phyloP scores from a whole-genome alignment of 2,113 vertebrate genomes.

The Alethe castanea region DNA sequence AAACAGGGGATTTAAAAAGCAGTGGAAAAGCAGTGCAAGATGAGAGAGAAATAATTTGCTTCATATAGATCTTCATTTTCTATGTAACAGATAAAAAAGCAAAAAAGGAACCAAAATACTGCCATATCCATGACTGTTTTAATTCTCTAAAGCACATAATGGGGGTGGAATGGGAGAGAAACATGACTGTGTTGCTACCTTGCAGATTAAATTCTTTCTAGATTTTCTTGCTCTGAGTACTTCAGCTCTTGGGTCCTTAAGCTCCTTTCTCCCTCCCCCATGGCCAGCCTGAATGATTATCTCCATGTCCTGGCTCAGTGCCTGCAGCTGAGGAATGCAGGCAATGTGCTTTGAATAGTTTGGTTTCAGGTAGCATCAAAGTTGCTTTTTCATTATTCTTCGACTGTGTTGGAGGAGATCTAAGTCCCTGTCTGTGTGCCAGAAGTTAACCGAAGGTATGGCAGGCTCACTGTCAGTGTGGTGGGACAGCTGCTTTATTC shows the following conservation, averaged over 20 bases:
- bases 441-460: not conserved
- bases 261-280: constrained; percentile 26
- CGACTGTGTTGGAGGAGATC: constrained; percentile 37
- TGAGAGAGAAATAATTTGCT: not conserved
- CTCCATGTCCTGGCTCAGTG: constrained; percentile 27
- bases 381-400: constrained; percentile 57
- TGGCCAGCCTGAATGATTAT: not conserved
- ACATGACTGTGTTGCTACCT: not conserved
- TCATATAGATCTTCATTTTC: not conserved
- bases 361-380: constrained; percentile 66
- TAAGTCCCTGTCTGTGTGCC: constrained; percentile 13
- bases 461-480: not conserved
- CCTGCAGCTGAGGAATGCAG: constrained; percentile 47
- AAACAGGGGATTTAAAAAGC: not conserved
- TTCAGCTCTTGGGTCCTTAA: not conserved
- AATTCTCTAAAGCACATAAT: not conserved
- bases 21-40: not conserved
- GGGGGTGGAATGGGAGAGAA: not conserved
- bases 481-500: not conserved
- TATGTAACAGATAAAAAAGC: not conserved
- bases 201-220: not conserved
- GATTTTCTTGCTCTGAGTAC: not conserved
- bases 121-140: rapidly evolving
- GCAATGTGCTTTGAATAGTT: constrained; percentile 47
- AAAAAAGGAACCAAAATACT: not conserved